These are phyloP conservation scores for Sisyra nigra DNA, from an alignment of 2,888 invertebrate genomes.

Conservation along the genomic window DNA sequence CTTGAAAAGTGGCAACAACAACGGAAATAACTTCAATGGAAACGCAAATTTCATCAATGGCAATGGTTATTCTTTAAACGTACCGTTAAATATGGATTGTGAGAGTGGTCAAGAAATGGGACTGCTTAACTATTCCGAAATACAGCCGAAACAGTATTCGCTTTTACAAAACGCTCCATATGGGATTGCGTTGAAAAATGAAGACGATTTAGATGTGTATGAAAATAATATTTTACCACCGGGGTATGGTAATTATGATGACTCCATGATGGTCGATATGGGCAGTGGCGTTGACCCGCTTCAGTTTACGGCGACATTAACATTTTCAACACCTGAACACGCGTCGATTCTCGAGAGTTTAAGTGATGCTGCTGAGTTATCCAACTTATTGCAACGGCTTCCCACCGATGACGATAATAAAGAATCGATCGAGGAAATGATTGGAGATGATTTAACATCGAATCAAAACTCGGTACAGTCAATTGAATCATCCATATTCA, in stretches of 20 bases:
- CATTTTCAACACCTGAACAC: conserved; percentile 63
- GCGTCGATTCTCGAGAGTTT: conserved; percentile 60
- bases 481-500: conserved; percentile 47
- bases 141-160: conserved; percentile 52
- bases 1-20: conserved; percentile 62
- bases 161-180: conserved; percentile 69
- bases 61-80: conserved; percentile 51
- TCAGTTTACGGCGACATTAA: conserved; percentile 67
- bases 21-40: conserved; percentile 47
- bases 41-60: conserved; percentile 42
- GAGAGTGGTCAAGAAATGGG: conserved; percentile 49
- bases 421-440: conserved; percentile 36
- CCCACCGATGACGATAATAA: conserved; percentile 41
- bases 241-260: conserved; percentile 47
- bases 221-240: conserved; percentile 44
- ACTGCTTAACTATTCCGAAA: conserved; percentile 26
- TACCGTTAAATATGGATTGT: conserved; percentile 57
- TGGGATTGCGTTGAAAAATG: conserved; percentile 63
- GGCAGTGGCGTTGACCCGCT: conserved; percentile 65
- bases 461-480: conserved; percentile 37
- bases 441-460: conserved; percentile 52
- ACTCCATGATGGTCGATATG: conserved; percentile 74
- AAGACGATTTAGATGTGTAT: conserved; percentile 55
- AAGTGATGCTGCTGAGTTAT: conserved; percentile 64
- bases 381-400: conserved; percentile 54